These are phyloP conservation scores for Conus betulinus DNA, from an alignment of 1,140 invertebrate genomes.

Conservation along the genomic window DNA sequence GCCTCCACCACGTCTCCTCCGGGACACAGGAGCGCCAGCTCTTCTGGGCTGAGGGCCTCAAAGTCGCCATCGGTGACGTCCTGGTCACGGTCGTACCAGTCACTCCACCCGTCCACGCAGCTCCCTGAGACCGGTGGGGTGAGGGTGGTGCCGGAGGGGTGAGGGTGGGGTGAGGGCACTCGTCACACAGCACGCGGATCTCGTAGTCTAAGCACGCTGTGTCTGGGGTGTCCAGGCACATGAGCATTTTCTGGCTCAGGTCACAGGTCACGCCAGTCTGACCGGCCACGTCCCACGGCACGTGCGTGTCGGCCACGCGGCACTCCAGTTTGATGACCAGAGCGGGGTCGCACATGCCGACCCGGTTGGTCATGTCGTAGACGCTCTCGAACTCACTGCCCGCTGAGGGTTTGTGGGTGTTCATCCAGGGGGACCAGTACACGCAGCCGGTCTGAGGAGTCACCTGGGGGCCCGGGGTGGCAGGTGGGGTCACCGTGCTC, in stretches of 20 bases:
- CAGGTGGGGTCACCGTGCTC: constrained; percentile 35
- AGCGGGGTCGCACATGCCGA: constrained; percentile 61
- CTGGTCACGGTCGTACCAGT: constrained; percentile 31
- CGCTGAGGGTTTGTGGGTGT: constrained; percentile 58
- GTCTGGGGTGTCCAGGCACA: constrained; percentile 70
- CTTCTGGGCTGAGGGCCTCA: neutral
- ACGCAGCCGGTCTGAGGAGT: constrained; percentile 43
- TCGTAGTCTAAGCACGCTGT: constrained; percentile 61
- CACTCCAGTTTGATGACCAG: constrained; percentile 53
- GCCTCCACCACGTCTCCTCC: constrained; percentile 46
- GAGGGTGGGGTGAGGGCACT: constrained; percentile 46
- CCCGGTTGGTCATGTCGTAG: constrained; percentile 62
- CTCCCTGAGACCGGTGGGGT: constrained; percentile 17
- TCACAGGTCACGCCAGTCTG: constrained; percentile 70
- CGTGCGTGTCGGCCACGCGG: constrained; percentile 81
- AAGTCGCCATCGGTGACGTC: constrained; percentile 15
- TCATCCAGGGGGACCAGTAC: constrained; percentile 76
- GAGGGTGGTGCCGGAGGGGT: constrained; percentile 21
- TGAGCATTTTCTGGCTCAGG: constrained; percentile 74
- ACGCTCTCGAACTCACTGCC: constrained; percentile 72
- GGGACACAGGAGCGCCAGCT: constrained; percentile 4
- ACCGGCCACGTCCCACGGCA: constrained; percentile 82
- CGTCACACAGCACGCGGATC: constrained; percentile 69
- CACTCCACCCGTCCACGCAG: constrained; percentile 29
- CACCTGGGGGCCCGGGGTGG: neutral